phyloP scores from a whole-genome alignment of 2,888 invertebrate genomes.

The Himalopsyche anomala region DNA sequence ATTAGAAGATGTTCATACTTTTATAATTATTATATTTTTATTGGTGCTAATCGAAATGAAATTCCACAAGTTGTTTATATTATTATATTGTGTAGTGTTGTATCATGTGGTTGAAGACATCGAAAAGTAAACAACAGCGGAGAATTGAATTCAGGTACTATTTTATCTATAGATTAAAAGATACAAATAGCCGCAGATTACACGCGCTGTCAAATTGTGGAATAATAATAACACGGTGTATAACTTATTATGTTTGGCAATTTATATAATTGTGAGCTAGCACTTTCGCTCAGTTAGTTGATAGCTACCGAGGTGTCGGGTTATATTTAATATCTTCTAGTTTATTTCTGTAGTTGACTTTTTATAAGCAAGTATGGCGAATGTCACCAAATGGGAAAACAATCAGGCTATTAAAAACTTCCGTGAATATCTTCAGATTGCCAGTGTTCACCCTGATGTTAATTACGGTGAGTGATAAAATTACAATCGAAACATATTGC shows the following conservation, averaged over 20 bases:
- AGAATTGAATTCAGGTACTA: not conserved
- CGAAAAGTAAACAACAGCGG: not conserved
- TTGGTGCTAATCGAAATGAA: not conserved
- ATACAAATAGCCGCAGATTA: conserved; percentile 19
- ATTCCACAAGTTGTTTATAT: not conserved
- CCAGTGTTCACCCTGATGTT: conserved; percentile 91
- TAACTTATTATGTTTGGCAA: not conserved
- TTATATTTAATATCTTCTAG: not conserved
- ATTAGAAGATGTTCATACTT: not conserved
- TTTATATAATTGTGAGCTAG: conserved; percentile 8
- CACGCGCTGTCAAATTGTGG: not conserved
- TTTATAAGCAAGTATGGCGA: conserved; percentile 44
- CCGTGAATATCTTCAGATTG: conserved; percentile 89
- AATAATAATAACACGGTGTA: conserved; percentile 4
- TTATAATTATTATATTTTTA: not conserved
- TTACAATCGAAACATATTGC: not conserved
- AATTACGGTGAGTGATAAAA: conserved; percentile 85
- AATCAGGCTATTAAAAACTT: conserved; percentile 85
- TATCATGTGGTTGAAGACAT: not conserved
- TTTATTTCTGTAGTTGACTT: conserved; percentile 1
- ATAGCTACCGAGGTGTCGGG: conserved; percentile 4
- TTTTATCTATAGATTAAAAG: not conserved
- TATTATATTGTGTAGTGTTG: not conserved
- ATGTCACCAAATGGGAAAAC: conserved; percentile 69
- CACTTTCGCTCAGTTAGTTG: conserved; percentile 34